Evolutionary conservation across 2,888 invertebrate genomes (phyloP), one percentile per base, ranked within the genome.

Genomic region (Liposcelis brunnea): DNA sequence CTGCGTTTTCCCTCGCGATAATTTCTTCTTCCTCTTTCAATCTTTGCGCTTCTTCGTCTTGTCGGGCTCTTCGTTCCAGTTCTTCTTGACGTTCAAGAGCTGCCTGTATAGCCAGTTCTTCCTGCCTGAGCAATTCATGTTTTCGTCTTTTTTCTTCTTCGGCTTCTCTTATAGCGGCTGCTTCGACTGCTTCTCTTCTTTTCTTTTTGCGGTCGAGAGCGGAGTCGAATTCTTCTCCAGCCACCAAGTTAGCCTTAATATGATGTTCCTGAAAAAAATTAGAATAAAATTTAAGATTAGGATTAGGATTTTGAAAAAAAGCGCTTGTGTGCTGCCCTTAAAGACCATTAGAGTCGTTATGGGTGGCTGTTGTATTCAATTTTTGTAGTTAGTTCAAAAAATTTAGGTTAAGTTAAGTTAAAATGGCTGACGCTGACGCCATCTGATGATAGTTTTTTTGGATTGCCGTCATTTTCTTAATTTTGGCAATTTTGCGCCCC

Each of bases 1-100:
- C 45, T 43, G 15, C 16, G 19, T 19, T 40, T 19, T 46, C 46
- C 15, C 49, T 50, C 8, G 55, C 70, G 54, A 71, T 71, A 45
- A 70, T 68, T 50, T 62, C 69, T 56, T 72, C 71, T 60, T 67
- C 67, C 2, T 64, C 67, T 49, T 61, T 49, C 18, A 50, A n/a
- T 21, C 21, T 3, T n/a, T 7, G 49, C 55, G 52, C 58, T 55
- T 67, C 66, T 51, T 67, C 70, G 53, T 69, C 72, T 46, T 68
- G 59, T 52, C 40, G 40, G 4, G 40, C 70, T 69, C 34, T 63
- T 65, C 48, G 60, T 60, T 49, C 68, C 68, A 21, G 56, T 56
- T 49, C 67, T 62, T 64, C 73, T 67, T 46, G 65, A 8, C 49
- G 43, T 42, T 50, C 51, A 16, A 32, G 12, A 7, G 43, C 48